Evolutionary conservation across 2,888 invertebrate species (phyloP), one percentile per base, ranked within the genome.

Genomic region (Drosophila merina): DNA sequence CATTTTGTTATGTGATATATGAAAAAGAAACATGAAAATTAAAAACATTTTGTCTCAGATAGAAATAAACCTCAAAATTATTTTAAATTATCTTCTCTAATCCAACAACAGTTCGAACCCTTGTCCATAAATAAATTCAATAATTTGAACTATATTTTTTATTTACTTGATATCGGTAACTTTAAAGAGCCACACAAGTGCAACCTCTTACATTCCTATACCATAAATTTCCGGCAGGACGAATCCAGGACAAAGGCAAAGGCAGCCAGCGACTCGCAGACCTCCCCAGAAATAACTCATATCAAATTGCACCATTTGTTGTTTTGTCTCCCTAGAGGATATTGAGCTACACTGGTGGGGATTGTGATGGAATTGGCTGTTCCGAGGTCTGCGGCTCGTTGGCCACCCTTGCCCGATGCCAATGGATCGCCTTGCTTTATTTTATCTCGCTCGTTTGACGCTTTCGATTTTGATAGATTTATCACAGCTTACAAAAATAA

Each of bases 391-490:
- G 51, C 44, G 73, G 70, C 45, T 54, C 74, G 44, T 49, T 79
- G 80, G 52, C 60, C 57, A 36, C 58, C 52, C 5, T 52, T 70
- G 86, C 72, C 86, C 86, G 63, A 63, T 80, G 72, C 83, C 54
- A 49, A 59, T 72, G 58, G 54, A 52, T 40, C 26, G 47, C 48
- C 60, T 40, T 10, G 1, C 63, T 48, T 56, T 67, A 66, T 59
- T 30, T 36, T 47, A 36, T 45, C 30, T 72, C 55, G 40, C 47
- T 77, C 87, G 81, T 87, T 83, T 85, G 75, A 87, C 82, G 75
- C 85, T 81, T 81, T 83, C 87, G 82, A 84, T 75, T 83, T 81
- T 81, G 82, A 85, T 82, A 73, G 82, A 85, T 83, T 83, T 83
- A 83, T 87, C 82, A 83, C 82, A 83, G 82, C 82, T 83, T 83